These are phyloP conservation scores for Eurosta solidaginis DNA, from an alignment of 1,140 invertebrate species.

Conservation along the genomic window DNA sequence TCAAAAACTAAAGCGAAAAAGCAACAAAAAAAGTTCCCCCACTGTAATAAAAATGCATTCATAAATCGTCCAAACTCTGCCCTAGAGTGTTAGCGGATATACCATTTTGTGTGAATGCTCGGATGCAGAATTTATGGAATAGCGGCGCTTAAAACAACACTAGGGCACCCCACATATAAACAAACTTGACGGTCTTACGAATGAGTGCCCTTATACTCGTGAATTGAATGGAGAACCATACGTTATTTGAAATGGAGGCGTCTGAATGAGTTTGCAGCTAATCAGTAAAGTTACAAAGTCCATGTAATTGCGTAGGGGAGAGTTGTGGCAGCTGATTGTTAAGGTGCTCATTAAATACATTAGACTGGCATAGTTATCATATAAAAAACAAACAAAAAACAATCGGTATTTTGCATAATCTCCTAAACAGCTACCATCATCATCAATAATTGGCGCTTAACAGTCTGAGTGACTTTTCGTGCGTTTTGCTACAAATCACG, in stretches of 20 bases:
- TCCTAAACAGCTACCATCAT: too few species aligned
- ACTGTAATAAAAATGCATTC: constrained; percentile 9
- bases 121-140: constrained; percentile 21
- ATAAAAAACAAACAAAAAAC: too few species aligned
- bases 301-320: too few species aligned
- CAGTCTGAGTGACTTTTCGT: too few species aligned
- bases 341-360: too few species aligned
- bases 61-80: constrained; percentile 8
- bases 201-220: constrained; percentile 1
- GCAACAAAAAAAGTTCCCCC: too few species aligned
- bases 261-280: neutral
- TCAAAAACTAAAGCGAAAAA: neutral
- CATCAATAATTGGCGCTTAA: too few species aligned
- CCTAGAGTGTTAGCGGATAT: neutral
- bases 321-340: neutral
- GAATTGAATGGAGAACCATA: neutral
- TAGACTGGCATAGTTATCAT: too few species aligned
- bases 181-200: neutral
- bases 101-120: neutral
- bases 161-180: neutral
- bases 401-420: too few species aligned
- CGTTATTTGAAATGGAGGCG: neutral
- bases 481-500: too few species aligned
- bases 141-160: constrained; percentile 19
- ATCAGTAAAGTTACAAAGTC: constrained; percentile 10